Evolutionary conservation across 2,797 vertebrate species (phyloP).

Genomic region (Leontocebus nigricollis): DNA sequence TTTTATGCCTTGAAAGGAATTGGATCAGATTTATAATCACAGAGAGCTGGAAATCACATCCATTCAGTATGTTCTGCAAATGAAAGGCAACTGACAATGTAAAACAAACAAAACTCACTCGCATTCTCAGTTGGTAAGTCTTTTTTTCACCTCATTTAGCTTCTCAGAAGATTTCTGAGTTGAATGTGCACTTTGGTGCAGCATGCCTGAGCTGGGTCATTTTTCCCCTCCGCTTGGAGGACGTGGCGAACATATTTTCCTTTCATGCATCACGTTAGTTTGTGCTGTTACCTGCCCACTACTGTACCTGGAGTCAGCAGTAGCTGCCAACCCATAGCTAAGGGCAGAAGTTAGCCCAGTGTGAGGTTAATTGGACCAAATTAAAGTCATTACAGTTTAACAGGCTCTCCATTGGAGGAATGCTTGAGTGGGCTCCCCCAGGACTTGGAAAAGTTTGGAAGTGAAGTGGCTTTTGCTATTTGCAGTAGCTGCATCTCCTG

Average conservation of each 20-base stretch:
- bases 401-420: background rate
- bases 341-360: conserved; percentile 55
- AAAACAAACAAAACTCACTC: background rate
- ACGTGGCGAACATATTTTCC: background rate
- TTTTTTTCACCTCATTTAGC: background rate
- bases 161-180: background rate
- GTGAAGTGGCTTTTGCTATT: background rate
- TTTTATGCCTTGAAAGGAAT: background rate
- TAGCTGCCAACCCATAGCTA: conserved; percentile 34
- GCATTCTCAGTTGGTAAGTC: accelerated
- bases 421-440: background rate
- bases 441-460: background rate
- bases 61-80: background rate
- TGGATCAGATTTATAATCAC: background rate
- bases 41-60: background rate
- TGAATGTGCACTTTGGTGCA: background rate
- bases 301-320: conserved; percentile 26
- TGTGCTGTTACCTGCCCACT: conserved; percentile 20
- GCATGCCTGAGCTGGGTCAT: background rate
- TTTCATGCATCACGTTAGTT: background rate
- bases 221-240: background rate
- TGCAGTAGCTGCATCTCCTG: background rate
- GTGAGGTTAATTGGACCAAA: conserved; percentile 58
- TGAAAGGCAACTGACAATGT: background rate
- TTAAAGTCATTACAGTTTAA: background rate